phyloP scores from a whole-genome alignment of 2,113 vertebrate species.

The Notarius lentiginosus region DNA sequence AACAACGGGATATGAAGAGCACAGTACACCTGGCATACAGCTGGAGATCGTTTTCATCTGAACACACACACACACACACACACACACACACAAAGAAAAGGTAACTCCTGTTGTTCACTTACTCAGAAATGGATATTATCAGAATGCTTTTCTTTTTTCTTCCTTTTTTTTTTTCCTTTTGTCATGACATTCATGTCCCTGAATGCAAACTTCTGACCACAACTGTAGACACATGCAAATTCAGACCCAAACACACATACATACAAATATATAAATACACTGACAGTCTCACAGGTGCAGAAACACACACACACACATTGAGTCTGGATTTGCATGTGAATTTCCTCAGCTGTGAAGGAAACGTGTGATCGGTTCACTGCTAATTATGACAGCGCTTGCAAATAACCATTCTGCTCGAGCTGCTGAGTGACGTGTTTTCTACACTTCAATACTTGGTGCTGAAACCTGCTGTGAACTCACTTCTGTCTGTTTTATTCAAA shows the following conservation, averaged over 20 bases:
- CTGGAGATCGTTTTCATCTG: neutral
- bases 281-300: too few species aligned
- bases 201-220: too few species aligned
- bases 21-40: neutral
- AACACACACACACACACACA: neutral
- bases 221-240: neutral
- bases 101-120: neutral
- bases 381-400: constrained; percentile 83
- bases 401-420: constrained; percentile 67
- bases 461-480: neutral
- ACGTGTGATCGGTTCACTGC: constrained; percentile 87
- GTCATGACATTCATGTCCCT: neutral
- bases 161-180: neutral
- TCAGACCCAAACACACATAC: neutral
- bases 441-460: neutral
- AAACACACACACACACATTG: neutral
- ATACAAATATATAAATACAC: neutral
- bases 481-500: neutral
- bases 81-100: neutral
- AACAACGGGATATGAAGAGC: neutral
- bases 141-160: neutral
- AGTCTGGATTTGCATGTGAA: neutral
- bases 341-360: constrained; percentile 82
- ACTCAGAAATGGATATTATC: neutral
- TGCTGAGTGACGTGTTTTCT: neutral